Evolutionary conservation across 2,113 vertebrate species (phyloP), one percentile per base, ranked within the genome.

Genomic region (Athene cunicularia): DNA sequence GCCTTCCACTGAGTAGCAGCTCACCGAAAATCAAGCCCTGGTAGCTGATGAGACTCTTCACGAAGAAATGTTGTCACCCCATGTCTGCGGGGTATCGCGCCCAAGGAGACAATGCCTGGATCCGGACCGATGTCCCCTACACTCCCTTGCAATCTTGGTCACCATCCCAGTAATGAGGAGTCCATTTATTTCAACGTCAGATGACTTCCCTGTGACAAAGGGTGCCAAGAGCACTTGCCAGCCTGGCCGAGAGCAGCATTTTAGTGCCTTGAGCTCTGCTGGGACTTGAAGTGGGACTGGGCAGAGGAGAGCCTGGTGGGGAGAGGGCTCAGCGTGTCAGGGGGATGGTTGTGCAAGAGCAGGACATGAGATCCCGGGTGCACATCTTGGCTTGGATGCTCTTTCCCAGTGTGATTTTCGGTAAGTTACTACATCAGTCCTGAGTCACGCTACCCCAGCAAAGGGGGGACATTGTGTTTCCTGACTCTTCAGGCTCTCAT

Each of bases 101-200:
- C 74, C 77, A 11, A 67, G 53, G 91, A 94, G 85, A 95, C 96
- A 97, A 92, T 88, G 94, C 80, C 66, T 96, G 85, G 90, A 95
- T 86, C 59, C 1, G 0, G 52, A 79, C 17, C 1, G 6, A 92
- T 30, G 70, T 88, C 72, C 90, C 56, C 90, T 56, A n/a, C 2
- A 3, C 47, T 90, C 79, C 45, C 60, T 94, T 95, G 82, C 45
- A 12, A 21, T 53, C 82, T 92, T 94, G 92, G 88, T 90, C 86
- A 17, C 68, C 60, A 5, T 80, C 88, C 90, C 68, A 91, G 64
- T 28, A 33, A 79, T 4, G 64, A 88, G 79, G 12, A 93, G 56
- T 35, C 37, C 88, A 14, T 92, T 95, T 70, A 33, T 82, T 88
- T 83, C 77, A 45, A 85, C 0, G 5, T 94, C 90, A 88, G 66